Evolutionary conservation across 2,888 invertebrate species (phyloP), one percentile per base, ranked within the genome.

Genomic region (Ypsolopha scabrella): DNA sequence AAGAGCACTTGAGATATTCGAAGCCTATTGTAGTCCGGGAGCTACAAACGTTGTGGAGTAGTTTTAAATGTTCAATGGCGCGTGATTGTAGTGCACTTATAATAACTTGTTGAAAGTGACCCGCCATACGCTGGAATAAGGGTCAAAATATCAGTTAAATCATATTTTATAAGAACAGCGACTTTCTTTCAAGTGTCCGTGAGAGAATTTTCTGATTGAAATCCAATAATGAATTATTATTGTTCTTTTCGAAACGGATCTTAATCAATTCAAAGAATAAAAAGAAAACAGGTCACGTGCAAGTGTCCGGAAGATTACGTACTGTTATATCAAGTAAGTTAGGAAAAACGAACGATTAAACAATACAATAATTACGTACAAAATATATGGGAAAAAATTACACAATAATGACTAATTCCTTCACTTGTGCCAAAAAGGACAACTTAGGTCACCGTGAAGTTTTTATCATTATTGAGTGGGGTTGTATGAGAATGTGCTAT

Each of bases 221-320:
- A 50, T 50, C 50, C 50, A 50, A 43, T 50, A 50, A 49, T 49
- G 49, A 11, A 49, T 37, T 36, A 47, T 4, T 37, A 37, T 47
- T 37, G 47, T 36, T 47, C 47, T 9, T 11, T 11, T 36, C 13
- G 24, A 24, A 24, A 24, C 2, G 24, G 24, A 24, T 24, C 24
- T 24, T 24, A 24, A 24, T 24, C 24, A 24, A 24, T 24, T 24
- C 24, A 24, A 24, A 24, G 24, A 4, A 24, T n/a, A 24, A 24
- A 24, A 24, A 24, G 24, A 24, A 24, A 24, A 24, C 4, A 3
- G 24, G 24, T 24, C 24, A 24, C 2, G 24, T 24, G 24, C 24
- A 4, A 24, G 24, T 24, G 24, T 4, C 24, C 2, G 24, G 24
- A 24, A 24, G 24, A n/a, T n/a, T n/a, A n/a, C n/a, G n/a, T n/a